Evolutionary conservation across 2,797 vertebrate genomes (phyloP), one percentile per base, ranked within the genome.

Genomic region (Hyperoplus lanceolatus): DNA sequence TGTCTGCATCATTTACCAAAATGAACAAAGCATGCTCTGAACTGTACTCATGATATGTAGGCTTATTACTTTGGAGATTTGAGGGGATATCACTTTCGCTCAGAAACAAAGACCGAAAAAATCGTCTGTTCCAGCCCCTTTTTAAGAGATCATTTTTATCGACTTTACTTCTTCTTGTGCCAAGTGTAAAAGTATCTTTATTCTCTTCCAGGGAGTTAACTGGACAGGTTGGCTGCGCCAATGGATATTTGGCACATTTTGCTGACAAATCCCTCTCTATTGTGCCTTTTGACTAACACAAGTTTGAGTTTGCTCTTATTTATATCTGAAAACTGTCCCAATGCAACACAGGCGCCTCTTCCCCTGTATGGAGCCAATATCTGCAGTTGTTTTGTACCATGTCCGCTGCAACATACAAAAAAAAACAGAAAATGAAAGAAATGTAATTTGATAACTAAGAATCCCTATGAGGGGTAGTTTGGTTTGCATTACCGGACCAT

Each of bases 21-120:
- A 68, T 70, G 36, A 80, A 71, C 72, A 73, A 68, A 79, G 53
- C 60, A 45, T 50, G 50, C 59, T 58, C 53, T n/a, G 43, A 59
- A 59, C 73, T 62, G 46, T 42, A 41, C 59, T 76, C 61, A 16
- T 68, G 70, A 60, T 87, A 86, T 87, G 84, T 72, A 72, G 48
- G 61, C 55, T 81, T 36, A 77, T 73, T 77, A 21, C 73, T 80
- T 69, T 73, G 46, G 50, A 80, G 68, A 66, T 56, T 69, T 64
- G 59, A 78, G 73, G 55, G 18, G 51, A 63, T 48, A 16, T 55
- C 18, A 46, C 36, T 42, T 58, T 78, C 3, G 11, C 29, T 70
- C 12, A 4, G 36, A 76, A 63, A 68, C 38, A 74, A 83, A 77
- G 67, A 38, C 55, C 46, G 41, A 60, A 12, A 7, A 48, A 79